phyloP scores from a whole-genome alignment of 1,140 invertebrate species.

The Drosophila mayri region DNA sequence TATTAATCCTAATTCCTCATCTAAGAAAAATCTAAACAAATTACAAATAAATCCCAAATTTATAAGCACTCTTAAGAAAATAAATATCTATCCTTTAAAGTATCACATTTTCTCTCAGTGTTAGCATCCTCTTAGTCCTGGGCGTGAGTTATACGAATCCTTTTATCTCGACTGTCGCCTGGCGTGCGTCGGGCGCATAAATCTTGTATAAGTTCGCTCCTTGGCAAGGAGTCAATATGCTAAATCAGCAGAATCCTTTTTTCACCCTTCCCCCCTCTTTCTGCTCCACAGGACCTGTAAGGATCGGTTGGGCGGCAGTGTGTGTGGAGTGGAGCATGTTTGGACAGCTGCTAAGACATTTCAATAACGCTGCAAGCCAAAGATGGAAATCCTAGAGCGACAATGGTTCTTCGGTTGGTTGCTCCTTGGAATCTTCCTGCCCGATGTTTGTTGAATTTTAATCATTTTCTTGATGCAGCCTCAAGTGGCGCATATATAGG shows the following conservation, averaged over 20 bases:
- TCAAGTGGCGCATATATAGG: conserved; percentile 1
- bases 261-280: background rate
- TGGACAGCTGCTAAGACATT: conserved; percentile 81
- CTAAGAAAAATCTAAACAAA: background rate
- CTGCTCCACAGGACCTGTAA: conserved; percentile 10
- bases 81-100: background rate
- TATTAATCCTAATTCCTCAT: background rate
- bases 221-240: conserved; percentile 82
- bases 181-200: conserved; percentile 68
- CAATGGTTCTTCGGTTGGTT: conserved; percentile 36
- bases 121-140: conserved; percentile 13
- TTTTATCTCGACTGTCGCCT: conserved; percentile 77
- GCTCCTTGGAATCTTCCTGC: conserved; percentile 18
- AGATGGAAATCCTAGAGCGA: conserved; percentile 53
- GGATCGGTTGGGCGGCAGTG: background rate
- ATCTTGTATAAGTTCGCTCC: conserved; percentile 81
- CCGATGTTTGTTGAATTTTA: conserved; percentile 75
- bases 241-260: conserved; percentile 73
- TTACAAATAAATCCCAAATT: too few relatives aligned
- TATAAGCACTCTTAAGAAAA: fast-evolving
- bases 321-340: conserved; percentile 36
- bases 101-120: background rate
- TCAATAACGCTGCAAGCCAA: conserved; percentile 67
- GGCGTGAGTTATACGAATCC: conserved; percentile 73
- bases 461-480: conserved; percentile 55